A percentile compares a stretch with the other conserved stretches of the same genome.
These are phyloP conservation scores for Trypoxylus dichotomus DNA, from an alignment of 1,140 invertebrate species.

Conservation along the genomic window DNA sequence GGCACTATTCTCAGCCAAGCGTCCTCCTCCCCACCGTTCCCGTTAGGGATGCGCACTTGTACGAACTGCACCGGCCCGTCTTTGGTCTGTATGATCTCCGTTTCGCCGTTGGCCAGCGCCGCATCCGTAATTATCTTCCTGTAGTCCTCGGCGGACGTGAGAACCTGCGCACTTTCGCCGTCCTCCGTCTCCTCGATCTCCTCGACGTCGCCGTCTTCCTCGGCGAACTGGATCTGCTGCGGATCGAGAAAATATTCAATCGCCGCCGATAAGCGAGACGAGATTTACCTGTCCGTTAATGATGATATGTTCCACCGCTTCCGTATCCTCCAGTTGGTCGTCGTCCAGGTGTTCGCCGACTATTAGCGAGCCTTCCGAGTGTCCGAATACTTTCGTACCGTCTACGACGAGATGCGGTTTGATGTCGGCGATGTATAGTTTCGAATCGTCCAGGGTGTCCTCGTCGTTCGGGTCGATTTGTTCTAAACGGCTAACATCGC, in stretches of 20 bases:
- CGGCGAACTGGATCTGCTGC: slow-evolving; percentile 47
- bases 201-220: slow-evolving; percentile 43
- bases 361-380: slow-evolving; percentile 49
- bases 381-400: slow-evolving; percentile 52
- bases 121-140: slow-evolving; percentile 50
- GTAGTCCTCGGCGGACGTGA: slow-evolving; percentile 47
- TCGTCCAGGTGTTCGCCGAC: slow-evolving; percentile 52
- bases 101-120: slow-evolving; percentile 48
- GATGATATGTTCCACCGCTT: slow-evolving; percentile 58
- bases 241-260: neutral
- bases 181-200: slow-evolving; percentile 38
- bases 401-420: slow-evolving; percentile 60
- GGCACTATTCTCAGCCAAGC: slow-evolving; percentile 52
- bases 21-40: slow-evolving; percentile 53
- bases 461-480: slow-evolving; percentile 46
- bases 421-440: slow-evolving; percentile 60
- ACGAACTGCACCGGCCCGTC: slow-evolving; percentile 56
- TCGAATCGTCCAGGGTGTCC: slow-evolving; percentile 52
- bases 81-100: slow-evolving; percentile 53
- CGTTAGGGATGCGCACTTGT: slow-evolving; percentile 57
- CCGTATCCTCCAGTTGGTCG: slow-evolving; percentile 49
- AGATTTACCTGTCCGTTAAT: slow-evolving; percentile 57
- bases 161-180: slow-evolving; percentile 38
- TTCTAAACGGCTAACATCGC: slow-evolving; percentile 36
- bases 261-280: neutral